phyloP scores from a whole-genome alignment of 2,113 vertebrate genomes.

The Megaceryle maxima region DNA sequence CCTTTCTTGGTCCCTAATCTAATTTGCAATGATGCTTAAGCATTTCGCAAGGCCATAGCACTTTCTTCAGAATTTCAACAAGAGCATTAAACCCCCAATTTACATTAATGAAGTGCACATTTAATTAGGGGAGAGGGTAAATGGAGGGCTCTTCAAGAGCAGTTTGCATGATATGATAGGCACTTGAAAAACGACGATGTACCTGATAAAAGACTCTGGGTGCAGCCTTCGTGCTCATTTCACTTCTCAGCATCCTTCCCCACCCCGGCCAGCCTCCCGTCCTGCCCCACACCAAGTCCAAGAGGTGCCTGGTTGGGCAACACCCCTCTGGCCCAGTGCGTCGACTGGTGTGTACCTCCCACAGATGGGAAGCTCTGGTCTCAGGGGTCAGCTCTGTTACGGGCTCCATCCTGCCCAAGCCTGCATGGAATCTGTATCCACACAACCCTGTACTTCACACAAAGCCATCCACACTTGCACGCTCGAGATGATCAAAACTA shows the following conservation, averaged over 20 bases:
- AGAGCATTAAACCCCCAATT: slow-evolving; percentile 99
- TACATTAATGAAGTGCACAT: slow-evolving; percentile 99
- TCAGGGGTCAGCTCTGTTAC: background rate
- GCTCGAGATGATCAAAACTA: rapidly evolving
- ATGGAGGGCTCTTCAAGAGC: slow-evolving; percentile 85
- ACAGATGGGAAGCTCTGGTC: background rate
- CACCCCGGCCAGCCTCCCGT: background rate
- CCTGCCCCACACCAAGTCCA: slow-evolving; percentile 2
- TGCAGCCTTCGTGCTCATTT: slow-evolving; percentile 14
- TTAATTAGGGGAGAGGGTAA: slow-evolving; percentile 95
- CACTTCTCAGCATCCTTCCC: background rate
- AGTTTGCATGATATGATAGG: slow-evolving; percentile 79
- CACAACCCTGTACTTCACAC: background rate
- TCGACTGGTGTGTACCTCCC: background rate
- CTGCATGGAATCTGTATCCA: rapidly evolving
- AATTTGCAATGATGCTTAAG: slow-evolving; percentile 99
- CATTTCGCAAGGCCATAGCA: slow-evolving; percentile 94
- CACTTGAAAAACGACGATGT: slow-evolving; percentile 71
- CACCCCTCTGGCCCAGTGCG: background rate
- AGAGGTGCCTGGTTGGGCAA: background rate
- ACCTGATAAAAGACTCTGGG: slow-evolving; percentile 73
- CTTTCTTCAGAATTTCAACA: slow-evolving; percentile 99
- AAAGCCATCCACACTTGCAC: background rate
- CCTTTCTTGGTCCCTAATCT: slow-evolving; percentile 99
- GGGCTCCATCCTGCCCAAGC: background rate